A percentile compares a stretch with the other conserved stretches of the same genome.
Evolutionary conservation across 2,113 vertebrate species (phyloP).

Genomic region (Sorex araneus): DNA sequence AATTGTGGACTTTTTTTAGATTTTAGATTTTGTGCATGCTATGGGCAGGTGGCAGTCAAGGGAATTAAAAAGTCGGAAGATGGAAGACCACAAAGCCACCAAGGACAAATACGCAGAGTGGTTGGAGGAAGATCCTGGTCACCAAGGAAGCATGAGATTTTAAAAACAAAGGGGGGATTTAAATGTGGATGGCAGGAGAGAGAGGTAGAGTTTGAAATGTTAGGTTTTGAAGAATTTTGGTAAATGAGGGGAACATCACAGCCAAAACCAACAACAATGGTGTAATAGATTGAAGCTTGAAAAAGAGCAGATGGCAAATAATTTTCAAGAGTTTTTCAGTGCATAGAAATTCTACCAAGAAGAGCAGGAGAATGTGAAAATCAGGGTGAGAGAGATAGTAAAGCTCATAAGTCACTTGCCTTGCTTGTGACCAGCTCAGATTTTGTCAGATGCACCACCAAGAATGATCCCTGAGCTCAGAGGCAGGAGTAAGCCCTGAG

Average conservation of each 20-base stretch:
- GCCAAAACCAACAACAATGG: too few species aligned
- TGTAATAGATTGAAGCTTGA: background rate
- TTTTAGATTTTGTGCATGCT: background rate
- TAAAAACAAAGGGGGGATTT: background rate
- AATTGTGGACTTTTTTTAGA: background rate
- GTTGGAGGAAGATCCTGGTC: background rate
- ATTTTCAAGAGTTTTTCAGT: slow-evolving; percentile 14
- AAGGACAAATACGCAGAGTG: background rate
- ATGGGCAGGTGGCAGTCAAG: background rate
- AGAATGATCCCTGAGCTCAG: too few species aligned
- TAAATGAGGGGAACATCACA: background rate
- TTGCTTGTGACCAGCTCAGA: too few species aligned
- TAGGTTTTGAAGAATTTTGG: background rate
- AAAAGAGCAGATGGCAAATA: background rate
- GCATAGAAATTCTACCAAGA: background rate
- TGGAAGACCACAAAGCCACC: accelerated
- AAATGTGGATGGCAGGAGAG: background rate
- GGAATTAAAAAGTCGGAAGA: background rate
- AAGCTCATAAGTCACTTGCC: too few species aligned
- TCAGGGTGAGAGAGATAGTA: too few species aligned
- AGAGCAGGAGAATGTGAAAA: background rate
- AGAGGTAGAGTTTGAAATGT: background rate
- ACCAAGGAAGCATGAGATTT: background rate
- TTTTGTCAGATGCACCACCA: too few species aligned
- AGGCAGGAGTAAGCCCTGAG: too few species aligned